Conservation (phyloP, 2,797 vertebrate species). For the Ibycter americanus region DNA sequence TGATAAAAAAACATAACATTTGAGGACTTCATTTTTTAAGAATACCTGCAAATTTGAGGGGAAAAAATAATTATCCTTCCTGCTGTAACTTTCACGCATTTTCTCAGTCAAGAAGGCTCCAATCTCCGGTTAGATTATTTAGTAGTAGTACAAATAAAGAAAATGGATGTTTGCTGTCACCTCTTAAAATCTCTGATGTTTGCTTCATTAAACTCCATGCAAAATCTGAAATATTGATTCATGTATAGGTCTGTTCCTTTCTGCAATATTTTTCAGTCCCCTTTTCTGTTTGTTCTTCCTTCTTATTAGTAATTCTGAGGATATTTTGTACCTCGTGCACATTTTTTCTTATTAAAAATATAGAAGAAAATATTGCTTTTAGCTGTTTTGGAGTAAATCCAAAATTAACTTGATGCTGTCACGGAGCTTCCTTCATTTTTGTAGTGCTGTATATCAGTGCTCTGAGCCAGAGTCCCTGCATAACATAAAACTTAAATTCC, state of each 20-base stretch:
- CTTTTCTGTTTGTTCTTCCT: conserved; percentile 13
- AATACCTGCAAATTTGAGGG: background rate
- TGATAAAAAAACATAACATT: background rate
- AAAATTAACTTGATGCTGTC: conserved; percentile 48
- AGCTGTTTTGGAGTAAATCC: conserved; percentile 37
- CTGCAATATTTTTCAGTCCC: background rate
- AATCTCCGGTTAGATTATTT: background rate
- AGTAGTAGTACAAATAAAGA: background rate
- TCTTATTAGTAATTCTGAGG: conserved; percentile 18
- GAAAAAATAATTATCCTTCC: background rate
- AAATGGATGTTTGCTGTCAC: conserved; percentile 33
- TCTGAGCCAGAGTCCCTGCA: background rate
- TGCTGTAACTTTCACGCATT: background rate
- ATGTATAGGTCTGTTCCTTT: background rate
- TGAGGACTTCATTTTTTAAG: background rate
- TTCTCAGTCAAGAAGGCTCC: background rate
- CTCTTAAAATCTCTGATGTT: conserved; percentile 15
- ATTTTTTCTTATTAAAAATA: conserved; percentile 51
- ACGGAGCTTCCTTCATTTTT: conserved; percentile 50
- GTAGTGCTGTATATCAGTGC: background rate
- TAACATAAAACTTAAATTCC: conserved; percentile 24
- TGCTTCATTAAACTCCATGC: conserved; percentile 32
- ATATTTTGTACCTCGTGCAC: conserved; percentile 13
- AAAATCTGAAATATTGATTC: background rate
- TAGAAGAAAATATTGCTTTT: conserved; percentile 39